Evolutionary conservation across 92 coral and sea anemone species (phyloP), one percentile per base, ranked within the genome.

Genomic region (Galaxea fascicularis): DNA sequence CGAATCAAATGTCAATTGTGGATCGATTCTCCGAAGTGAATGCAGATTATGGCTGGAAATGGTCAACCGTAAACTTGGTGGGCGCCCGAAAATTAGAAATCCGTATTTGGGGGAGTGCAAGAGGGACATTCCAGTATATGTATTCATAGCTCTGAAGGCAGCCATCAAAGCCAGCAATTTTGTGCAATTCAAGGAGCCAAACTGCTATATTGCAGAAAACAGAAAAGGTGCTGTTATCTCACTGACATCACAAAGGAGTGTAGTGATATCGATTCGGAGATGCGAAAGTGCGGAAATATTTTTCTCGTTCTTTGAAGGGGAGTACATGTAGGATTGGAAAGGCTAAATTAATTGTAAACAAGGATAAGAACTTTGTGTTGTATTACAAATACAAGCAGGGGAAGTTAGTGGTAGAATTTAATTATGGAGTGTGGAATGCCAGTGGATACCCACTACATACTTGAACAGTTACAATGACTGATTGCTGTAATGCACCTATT

Each of bases 401-500:
- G 20, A 76, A 81, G 31, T 62, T 88, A 1, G 15, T 10, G 28
- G 17, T 82, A 39, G 63, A 28, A 76, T 88, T 88, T 63, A 49
- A 82, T 57, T 88, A 31, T 82, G 91, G 91, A 65, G 88, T 82
- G 75, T 87, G 90, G 90, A 87, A 87, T 69, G 66, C 60, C 66
- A 64, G 63, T 65, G 87, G 87, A 30, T 88, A 35, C 62, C 91
- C 91, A 54, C 45, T 53, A 11, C 91, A 82, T 79, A 64, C 79
- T 51, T 74, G 47, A 69, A 69, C 25, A 35, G 74, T 22, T 45
- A 35, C 74, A 30, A 31, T 69, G 44, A 27, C 46, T 27, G 44
- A 65, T 0, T 26, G 30, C 35, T 65, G 29, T 65, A 29, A 24
- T 29, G 31, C 12, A 29, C 22, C 22, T 4, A 5, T 21, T 12